Percentiles rank a stretch among this genome's conserved stretches.
phyloP scores from a whole-genome alignment of 2,113 vertebrate species.

The Cercopithecus mona region DNA sequence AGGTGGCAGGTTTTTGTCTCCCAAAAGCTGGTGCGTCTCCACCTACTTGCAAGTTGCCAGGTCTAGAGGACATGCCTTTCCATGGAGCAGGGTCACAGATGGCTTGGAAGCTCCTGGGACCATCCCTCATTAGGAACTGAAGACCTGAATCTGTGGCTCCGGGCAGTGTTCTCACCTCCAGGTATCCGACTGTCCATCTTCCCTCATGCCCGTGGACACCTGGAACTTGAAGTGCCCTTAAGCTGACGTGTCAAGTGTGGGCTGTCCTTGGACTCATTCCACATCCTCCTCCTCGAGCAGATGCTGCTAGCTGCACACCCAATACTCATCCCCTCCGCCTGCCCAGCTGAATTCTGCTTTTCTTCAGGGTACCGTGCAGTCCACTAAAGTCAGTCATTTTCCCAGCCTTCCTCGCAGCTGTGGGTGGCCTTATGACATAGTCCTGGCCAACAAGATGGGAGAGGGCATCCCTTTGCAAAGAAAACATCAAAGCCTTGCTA shows the following conservation, averaged over 20 bases:
- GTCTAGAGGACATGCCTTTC: neutral
- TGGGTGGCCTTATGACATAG: neutral
- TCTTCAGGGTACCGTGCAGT: neutral
- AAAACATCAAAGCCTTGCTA: neutral
- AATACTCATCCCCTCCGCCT: too few relatives aligned
- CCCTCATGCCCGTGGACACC: rapidly evolving
- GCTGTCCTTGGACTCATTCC: rapidly evolving
- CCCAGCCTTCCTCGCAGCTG: neutral
- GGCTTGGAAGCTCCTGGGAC: neutral
- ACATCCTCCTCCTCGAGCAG: neutral
- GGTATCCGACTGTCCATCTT: neutral
- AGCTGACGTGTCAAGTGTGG: neutral
- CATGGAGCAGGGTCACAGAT: neutral
- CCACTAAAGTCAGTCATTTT: neutral
- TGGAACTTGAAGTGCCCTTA: neutral
- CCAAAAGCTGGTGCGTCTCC: neutral
- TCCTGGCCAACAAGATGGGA: neutral
- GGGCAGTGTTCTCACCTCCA: neutral
- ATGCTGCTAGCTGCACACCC: rapidly evolving
- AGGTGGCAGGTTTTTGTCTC: rapidly evolving
- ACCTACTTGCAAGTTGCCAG: neutral
- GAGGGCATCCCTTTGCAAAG: neutral
- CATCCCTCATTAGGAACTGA: neutral
- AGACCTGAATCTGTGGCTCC: neutral
- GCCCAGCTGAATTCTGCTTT: neutral